These are phyloP conservation scores for Epinephelus fuscoguttatus DNA, from an alignment of 2,113 vertebrate genomes.

Conservation along the genomic window DNA sequence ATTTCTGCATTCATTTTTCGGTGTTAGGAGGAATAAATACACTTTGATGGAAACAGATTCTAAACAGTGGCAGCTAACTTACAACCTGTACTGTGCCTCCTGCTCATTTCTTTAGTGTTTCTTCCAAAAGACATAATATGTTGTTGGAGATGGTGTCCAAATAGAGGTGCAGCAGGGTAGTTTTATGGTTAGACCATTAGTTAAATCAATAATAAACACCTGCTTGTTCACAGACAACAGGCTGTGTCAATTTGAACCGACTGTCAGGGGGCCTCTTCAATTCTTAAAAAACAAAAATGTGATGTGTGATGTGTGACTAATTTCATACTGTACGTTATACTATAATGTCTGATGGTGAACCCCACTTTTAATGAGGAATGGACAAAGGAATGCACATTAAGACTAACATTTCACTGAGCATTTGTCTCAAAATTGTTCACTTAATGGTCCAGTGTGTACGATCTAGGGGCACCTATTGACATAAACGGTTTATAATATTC, in stretches of 20 bases:
- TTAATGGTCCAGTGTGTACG: too few species aligned
- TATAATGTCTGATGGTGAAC: background rate
- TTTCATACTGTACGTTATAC: background rate
- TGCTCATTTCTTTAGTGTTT: background rate
- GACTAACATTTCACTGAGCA: slow-evolving; percentile 2
- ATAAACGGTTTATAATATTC: too few species aligned
- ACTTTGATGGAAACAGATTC: slow-evolving; percentile 1
- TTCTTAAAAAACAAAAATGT: slow-evolving; percentile 17
- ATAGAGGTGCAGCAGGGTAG: too few species aligned
- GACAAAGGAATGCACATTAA: background rate
- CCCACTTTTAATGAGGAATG: background rate
- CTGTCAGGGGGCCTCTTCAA: slow-evolving; percentile 34
- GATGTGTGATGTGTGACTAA: background rate
- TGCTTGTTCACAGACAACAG: background rate
- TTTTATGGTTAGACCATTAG: background rate
- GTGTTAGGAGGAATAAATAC: slow-evolving; percentile 30
- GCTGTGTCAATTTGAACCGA: slow-evolving; percentile 22
- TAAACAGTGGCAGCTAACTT: background rate
- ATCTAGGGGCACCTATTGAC: too few species aligned
- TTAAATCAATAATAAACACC: background rate
- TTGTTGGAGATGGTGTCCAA: background rate
- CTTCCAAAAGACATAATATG: background rate
- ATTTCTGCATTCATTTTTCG: slow-evolving; percentile 41
- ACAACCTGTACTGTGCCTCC: background rate
- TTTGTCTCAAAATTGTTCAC: background rate